Percentiles rank a stretch among this genome's conserved stretches.
phyloP scores from a whole-genome alignment of 2,888 invertebrate species.

The Chydorus sphaericus region DNA sequence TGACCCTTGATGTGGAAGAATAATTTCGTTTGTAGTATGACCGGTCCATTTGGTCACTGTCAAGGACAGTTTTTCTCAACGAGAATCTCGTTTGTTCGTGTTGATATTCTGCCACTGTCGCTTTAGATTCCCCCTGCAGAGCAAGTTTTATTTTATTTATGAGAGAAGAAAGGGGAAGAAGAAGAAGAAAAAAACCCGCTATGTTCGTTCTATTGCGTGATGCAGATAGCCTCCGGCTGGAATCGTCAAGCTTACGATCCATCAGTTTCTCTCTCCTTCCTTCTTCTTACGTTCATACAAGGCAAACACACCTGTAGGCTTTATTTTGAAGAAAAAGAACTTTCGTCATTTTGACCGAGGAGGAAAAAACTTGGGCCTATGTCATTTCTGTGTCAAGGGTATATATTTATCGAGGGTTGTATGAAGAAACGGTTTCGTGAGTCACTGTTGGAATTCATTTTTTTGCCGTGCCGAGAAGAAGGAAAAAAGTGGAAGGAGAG shows the following conservation, averaged over 20 bases:
- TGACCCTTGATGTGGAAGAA: background rate
- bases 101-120: no score
- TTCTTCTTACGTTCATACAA: background rate
- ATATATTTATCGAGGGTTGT: no score
- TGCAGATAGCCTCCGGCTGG: no score
- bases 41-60: no score
- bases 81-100: no score
- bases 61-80: no score
- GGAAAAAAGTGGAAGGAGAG: background rate
- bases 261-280: background rate
- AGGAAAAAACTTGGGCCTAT: background rate
- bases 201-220: background rate
- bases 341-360: background rate
- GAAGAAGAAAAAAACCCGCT: background rate
- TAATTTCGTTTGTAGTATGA: no score
- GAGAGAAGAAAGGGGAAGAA: background rate
- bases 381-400: background rate
- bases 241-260: no score
- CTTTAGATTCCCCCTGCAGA: no score
- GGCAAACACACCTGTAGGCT: background rate
- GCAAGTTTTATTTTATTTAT: no score
- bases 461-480: background rate
- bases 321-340: background rate
- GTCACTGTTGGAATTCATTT: no score
- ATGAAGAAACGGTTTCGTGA: no score